phyloP scores from a whole-genome alignment of 2,797 vertebrate species.

The Champsocephalus gunnari region DNA sequence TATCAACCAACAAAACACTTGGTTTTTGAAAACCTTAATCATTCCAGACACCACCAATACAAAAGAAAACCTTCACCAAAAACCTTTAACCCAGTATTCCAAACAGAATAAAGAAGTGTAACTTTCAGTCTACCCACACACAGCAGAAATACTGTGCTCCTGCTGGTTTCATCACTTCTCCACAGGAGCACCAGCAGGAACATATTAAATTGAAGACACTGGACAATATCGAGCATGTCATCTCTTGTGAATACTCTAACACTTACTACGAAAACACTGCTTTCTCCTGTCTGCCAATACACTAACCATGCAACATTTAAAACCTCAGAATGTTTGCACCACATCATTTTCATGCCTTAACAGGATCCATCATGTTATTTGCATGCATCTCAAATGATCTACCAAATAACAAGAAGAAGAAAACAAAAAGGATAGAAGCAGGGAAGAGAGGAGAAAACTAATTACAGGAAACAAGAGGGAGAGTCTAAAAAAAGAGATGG shows the following conservation, averaged over 20 bases:
- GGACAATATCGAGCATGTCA: slow-evolving; percentile 17
- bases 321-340: slow-evolving; percentile 24
- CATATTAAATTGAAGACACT: slow-evolving; percentile 28
- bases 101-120: slow-evolving; percentile 45
- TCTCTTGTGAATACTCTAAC: slow-evolving; percentile 14
- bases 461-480: neutral
- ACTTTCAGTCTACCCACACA: slow-evolving; percentile 35
- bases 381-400: slow-evolving; percentile 12
- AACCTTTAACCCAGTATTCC: slow-evolving; percentile 9
- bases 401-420: neutral
- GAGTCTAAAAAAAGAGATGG: slow-evolving; percentile 1
- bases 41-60: too few relatives aligned
- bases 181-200: slow-evolving; percentile 46
- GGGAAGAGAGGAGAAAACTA: neutral
- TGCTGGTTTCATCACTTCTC: slow-evolving; percentile 39
- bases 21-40: too few relatives aligned
- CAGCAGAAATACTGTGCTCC: slow-evolving; percentile 8
- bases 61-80: too few relatives aligned
- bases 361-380: slow-evolving; percentile 20
- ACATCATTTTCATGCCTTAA: slow-evolving; percentile 25
- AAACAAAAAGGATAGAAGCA: neutral
- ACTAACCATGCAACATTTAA: slow-evolving; percentile 7
- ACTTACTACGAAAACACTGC: neutral
- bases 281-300: slow-evolving; percentile 18
- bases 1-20: neutral